Percentiles rank a stretch among this genome's conserved stretches.
Evolutionary conservation across 2,113 vertebrate genomes (phyloP).

Genomic region (Psilopsiagon aymara): DNA sequence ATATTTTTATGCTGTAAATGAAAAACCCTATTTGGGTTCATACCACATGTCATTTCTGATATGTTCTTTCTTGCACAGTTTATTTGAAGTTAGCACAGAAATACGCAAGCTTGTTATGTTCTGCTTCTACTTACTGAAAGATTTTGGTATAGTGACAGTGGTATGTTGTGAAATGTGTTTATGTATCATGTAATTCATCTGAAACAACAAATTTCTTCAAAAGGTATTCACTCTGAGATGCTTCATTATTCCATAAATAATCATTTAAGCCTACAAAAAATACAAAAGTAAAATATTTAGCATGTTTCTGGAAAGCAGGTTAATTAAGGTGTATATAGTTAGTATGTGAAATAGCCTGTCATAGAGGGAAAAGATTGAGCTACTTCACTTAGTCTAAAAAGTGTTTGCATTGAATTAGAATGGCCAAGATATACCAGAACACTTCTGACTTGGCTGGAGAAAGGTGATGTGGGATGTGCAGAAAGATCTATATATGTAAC

Average conservation of each 20-base stretch:
- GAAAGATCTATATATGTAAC: background rate
- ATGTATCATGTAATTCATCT: background rate
- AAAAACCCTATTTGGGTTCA: background rate
- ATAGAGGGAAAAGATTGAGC: background rate
- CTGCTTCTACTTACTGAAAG: background rate
- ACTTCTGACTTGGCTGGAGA: background rate
- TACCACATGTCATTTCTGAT: background rate
- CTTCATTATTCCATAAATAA: background rate
- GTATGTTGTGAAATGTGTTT: background rate
- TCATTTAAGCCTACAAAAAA: background rate
- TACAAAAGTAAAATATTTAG: background rate
- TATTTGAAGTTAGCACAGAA: background rate
- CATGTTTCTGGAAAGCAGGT: background rate
- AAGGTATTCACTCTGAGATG: background rate
- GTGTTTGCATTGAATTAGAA: background rate
- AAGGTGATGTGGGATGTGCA: background rate
- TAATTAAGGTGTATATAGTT: background rate
- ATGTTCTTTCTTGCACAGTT: background rate
- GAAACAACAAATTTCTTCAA: background rate
- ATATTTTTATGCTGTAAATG: background rate
- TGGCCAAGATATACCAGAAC: background rate
- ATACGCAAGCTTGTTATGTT: background rate
- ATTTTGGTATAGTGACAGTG: background rate
- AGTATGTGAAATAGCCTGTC: background rate
- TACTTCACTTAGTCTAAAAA: background rate